Percentiles rank a stretch among this genome's conserved stretches.
Evolutionary conservation across 2,113 vertebrate genomes (phyloP).

Genomic region (Crotalus tigris): DNA sequence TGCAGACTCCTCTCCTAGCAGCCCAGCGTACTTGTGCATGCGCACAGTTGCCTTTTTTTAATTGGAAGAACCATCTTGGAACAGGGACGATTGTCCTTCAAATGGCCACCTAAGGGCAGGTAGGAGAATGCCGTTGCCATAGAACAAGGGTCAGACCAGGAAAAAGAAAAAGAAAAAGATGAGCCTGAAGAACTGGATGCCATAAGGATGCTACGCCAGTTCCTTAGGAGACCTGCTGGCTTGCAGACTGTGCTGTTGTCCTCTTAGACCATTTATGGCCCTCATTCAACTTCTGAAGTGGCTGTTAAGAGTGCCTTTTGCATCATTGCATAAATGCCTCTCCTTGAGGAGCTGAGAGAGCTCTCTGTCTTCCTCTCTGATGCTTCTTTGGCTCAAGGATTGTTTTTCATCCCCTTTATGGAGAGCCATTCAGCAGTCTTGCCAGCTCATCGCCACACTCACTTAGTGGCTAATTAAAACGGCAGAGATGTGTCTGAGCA

Average conservation of each 20-base stretch:
- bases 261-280: neutral
- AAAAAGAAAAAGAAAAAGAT: neutral
- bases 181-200: neutral
- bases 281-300: neutral
- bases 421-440: neutral
- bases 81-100: neutral
- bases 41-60: neutral
- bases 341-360: neutral
- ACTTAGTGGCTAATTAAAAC: slow-evolving; percentile 2
- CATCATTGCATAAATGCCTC: neutral
- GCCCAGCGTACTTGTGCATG: neutral
- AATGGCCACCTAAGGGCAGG: neutral
- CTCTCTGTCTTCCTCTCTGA: neutral
- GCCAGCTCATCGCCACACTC: neutral
- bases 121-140: neutral
- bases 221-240: neutral
- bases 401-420: neutral
- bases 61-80: neutral
- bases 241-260: neutral
- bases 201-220: neutral
- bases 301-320: too few species aligned
- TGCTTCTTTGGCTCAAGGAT: neutral
- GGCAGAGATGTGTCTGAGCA: neutral
- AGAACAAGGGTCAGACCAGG: neutral
- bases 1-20: neutral